Evolutionary conservation across 1,140 invertebrate genomes (phyloP), one percentile per base, ranked within the genome.

Genomic region (Hesperophylax magnus): DNA sequence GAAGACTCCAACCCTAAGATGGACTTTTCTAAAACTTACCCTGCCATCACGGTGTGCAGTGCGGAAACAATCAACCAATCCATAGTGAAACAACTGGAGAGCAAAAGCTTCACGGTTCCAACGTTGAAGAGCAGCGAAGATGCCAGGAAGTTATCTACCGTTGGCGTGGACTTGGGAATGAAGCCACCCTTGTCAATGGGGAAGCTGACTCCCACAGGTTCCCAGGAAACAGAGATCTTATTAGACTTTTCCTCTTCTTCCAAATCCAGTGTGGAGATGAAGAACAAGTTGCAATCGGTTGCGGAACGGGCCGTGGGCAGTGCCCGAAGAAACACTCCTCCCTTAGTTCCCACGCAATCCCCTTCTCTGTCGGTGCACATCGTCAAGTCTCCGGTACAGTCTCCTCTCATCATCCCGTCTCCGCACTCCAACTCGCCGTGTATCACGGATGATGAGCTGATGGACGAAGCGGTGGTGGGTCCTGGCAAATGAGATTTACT

Each of bases 391-490:
- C 94, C 94, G 3, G 94, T 93, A 0, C 93, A 94, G 0, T 94
- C 93, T 17, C 94, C 93, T 0, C 86, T 94, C 11, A 91, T 94
- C 17, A 91, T 92, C 3, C 92, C 93, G 1, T 94, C 94, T 8
- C 94, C 94, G 3, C 94, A 94, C 85, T 94, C 94, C 5, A 92
- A 93, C 53, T 96, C 95, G 2, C 95, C 96, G 6, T 95, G 93
- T 83, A 94, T 95, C 78, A 96, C 96, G 77, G 96, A 97, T 85
- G 96, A 97, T 86, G 96, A 97, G 85, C 92, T 97, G 2, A 96
- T 97, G 94, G 96, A 97, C 86, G 96, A 96, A 86, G 95, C 96
- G 1, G 88, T 97, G 22, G 94, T 95, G 47, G 94, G 94, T 61
- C 89, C 94, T 20, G 88, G 94, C 8, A 90, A 90, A 86, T 90